A percentile compares a stretch with the other conserved stretches of the same genome.
Evolutionary conservation across 2,113 vertebrate species (phyloP).

Genomic region (Helogale parvula): DNA sequence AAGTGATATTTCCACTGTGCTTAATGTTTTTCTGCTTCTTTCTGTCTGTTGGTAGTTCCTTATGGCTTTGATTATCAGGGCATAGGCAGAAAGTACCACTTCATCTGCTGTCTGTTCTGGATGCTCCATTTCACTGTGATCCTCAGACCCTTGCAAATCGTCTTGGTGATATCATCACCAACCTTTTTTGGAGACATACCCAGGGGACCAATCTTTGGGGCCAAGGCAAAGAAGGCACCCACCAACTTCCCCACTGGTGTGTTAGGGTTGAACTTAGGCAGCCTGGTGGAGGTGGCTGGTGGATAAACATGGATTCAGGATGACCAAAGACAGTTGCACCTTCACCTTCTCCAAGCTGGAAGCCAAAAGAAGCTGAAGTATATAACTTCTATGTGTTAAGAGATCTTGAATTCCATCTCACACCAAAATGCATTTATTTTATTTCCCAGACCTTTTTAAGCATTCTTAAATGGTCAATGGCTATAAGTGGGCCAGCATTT

Average conservation of each 20-base stretch:
- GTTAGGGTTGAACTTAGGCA: not conserved
- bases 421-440: constrained; percentile 5
- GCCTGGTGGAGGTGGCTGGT: not conserved
- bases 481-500: not conserved
- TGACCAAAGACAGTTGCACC: not conserved
- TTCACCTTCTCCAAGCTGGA: not conserved
- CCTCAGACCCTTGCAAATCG: not conserved
- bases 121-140: not conserved
- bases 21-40: not conserved
- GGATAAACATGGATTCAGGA: not conserved
- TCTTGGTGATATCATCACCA: not conserved
- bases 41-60: not conserved
- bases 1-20: not conserved
- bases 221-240: not conserved
- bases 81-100: not conserved
- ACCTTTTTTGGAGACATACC: not conserved
- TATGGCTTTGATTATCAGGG: not conserved
- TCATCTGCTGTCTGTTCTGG: not conserved
- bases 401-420: not conserved
- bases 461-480: not conserved
- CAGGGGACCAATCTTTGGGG: not conserved
- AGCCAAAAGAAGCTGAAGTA: not conserved
- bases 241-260: not conserved
- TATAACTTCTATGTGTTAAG: not conserved
- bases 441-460: not conserved